Conservation (phyloP, 1,140 invertebrate genomes). For the Saccostrea echinata region DNA sequence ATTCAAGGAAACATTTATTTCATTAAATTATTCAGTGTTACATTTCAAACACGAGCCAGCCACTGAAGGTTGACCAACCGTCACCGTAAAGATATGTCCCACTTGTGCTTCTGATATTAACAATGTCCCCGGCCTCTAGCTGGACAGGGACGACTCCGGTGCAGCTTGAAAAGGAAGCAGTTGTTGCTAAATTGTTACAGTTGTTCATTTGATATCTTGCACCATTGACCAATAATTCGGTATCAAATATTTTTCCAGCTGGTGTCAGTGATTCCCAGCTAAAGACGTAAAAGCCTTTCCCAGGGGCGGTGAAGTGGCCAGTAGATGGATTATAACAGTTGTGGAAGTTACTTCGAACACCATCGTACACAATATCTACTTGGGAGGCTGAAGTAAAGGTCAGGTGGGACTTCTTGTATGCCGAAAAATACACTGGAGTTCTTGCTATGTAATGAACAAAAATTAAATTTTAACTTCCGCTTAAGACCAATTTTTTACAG, state of each 20-base stretch:
- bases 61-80: conserved; percentile 7
- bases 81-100: not conserved
- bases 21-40: too few species aligned
- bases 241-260: not conserved
- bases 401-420: not conserved
- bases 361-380: not conserved
- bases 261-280: not conserved
- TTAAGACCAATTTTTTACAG: too few species aligned
- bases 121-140: not conserved
- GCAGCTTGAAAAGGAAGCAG: not conserved
- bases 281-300: not conserved
- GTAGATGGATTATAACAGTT: not conserved
- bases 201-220: not conserved
- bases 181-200: not conserved
- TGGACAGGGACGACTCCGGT: not conserved
- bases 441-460: not conserved
- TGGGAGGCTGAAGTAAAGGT: not conserved
- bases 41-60: not conserved
- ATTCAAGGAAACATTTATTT: too few species aligned
- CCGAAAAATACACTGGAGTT: not conserved
- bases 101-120: not conserved
- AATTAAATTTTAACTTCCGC: too few species aligned
- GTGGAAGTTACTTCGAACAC: not conserved
- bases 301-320: not conserved
- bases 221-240: not conserved